Percentiles rank a stretch among this genome's conserved stretches.
Conservation (phyloP, 2,113 vertebrate species). For the Pollachius pollachius region DNA sequence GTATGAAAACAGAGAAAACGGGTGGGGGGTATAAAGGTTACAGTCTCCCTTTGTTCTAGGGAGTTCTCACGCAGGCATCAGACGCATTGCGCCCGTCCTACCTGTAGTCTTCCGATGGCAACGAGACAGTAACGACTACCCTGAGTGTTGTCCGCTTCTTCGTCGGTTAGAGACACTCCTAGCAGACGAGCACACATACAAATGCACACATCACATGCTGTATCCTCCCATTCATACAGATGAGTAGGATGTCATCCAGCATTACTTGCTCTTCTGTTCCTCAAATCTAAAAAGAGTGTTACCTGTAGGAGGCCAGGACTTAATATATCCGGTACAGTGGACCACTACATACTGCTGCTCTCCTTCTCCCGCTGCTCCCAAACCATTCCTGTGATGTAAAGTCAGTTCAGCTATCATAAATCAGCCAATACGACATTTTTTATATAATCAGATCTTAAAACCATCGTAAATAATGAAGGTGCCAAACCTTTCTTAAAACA, state of each 20-base stretch:
- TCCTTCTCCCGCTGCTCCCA: constrained; percentile 88
- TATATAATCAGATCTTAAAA: not conserved
- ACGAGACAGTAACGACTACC: constrained; percentile 95
- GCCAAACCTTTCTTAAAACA: too few species aligned
- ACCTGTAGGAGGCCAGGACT: constrained; percentile 98
- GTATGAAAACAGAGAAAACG: not conserved
- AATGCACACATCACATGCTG: not conserved
- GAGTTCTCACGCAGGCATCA: not conserved
- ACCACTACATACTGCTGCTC: constrained; percentile 93
- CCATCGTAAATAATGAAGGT: not conserved
- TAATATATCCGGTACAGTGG: constrained; percentile 97
- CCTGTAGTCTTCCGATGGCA: constrained; percentile 96
- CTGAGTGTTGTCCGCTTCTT: constrained; percentile 87
- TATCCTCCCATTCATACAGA: not conserved
- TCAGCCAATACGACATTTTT: not conserved
- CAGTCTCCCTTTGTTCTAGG: not conserved
- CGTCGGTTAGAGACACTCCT: constrained; percentile 91
- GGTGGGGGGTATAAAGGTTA: not conserved
- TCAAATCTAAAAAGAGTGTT: constrained; percentile 20
- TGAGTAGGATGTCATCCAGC: not conserved
- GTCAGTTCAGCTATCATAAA: not conserved
- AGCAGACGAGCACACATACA: constrained; percentile 20
- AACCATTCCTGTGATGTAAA: constrained; percentile 73
- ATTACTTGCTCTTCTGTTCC: not conserved
- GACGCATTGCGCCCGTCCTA: constrained; percentile 25